A percentile compares a stretch with the other conserved stretches of the same genome.
phyloP scores from a whole-genome alignment of 2,888 invertebrate species.

The Drosophila yooni region DNA sequence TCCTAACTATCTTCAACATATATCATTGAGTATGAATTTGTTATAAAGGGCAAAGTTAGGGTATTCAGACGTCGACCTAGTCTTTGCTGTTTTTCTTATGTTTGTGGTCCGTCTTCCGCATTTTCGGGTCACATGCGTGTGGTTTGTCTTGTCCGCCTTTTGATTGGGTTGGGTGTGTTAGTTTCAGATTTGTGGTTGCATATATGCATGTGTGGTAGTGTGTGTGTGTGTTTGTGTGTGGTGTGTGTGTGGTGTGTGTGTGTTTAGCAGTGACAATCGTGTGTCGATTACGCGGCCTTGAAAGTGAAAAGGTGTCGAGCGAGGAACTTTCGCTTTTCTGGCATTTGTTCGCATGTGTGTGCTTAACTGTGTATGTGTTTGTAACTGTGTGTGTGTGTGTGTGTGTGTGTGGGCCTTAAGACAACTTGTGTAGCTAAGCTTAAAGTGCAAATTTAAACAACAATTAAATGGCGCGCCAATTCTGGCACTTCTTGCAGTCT shows the following conservation, averaged over 20 bases:
- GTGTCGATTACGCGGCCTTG: constrained; percentile 79
- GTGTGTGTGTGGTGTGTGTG: constrained; percentile 19
- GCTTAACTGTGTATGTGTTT: neutral
- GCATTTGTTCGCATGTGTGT: neutral
- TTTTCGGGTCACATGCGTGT: constrained; percentile 71
- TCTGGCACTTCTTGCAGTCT: constrained; percentile 51
- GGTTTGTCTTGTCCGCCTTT: constrained; percentile 51
- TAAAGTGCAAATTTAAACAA: constrained; percentile 57
- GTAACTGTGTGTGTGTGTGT: neutral
- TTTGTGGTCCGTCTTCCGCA: constrained; percentile 63
- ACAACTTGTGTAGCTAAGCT: constrained; percentile 18
- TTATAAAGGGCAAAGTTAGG: neutral
- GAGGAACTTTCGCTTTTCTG: constrained; percentile 60
- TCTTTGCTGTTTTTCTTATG: constrained; percentile 2
- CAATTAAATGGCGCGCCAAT: constrained; percentile 63
- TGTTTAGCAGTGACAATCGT: constrained; percentile 52
- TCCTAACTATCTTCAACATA: neutral
- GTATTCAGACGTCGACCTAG: constrained; percentile 17
- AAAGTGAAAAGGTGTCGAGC: constrained; percentile 84
- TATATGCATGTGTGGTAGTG: constrained; percentile 6
- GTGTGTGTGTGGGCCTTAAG: constrained; percentile 22
- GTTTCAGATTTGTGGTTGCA: constrained; percentile 40
- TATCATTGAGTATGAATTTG: accelerated
- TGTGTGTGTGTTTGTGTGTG: constrained; percentile 19
- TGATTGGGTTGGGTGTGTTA: constrained; percentile 53